Evolutionary conservation across 2,888 invertebrate genomes (phyloP).

Genomic region (Ypsolopha scabrella): DNA sequence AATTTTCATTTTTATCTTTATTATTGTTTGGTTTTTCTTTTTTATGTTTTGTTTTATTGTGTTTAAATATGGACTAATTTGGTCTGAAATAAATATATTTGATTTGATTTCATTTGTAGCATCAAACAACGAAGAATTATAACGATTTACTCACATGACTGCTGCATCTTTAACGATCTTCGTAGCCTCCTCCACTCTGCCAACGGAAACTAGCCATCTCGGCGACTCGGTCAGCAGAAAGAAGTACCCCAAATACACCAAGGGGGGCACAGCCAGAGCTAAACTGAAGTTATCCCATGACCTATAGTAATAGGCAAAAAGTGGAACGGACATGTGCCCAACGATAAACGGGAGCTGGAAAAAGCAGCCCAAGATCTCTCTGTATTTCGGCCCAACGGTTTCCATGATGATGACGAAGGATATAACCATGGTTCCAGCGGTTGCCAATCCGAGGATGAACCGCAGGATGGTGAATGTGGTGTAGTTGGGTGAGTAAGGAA

Average conservation of each 20-base stretch:
- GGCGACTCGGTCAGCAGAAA: slow-evolving; percentile 84
- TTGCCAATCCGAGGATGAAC: slow-evolving; percentile 78
- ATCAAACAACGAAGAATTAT: background rate
- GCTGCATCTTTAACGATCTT: slow-evolving; percentile 77
- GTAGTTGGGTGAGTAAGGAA: slow-evolving; percentile 75
- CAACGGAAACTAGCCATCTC: slow-evolving; percentile 82
- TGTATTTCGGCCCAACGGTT: slow-evolving; percentile 65
- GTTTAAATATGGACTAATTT: no score
- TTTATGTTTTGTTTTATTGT: no score
- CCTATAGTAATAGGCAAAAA: slow-evolving; percentile 74
- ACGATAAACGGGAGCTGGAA: slow-evolving; percentile 78
- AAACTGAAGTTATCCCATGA: slow-evolving; percentile 75
- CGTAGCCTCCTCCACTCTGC: slow-evolving; percentile 73
- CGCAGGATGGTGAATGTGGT: slow-evolving; percentile 71
- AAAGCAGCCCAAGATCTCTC: slow-evolving; percentile 68
- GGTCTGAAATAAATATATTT: no score
- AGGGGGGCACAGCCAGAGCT: slow-evolving; percentile 70
- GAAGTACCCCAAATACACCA: slow-evolving; percentile 74
- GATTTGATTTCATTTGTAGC: no score
- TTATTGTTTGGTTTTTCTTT: no score
- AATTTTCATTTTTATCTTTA: no score
- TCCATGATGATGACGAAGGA: slow-evolving; percentile 79
- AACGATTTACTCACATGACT: slow-evolving; percentile 35
- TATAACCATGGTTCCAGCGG: slow-evolving; percentile 85
- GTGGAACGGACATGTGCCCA: slow-evolving; percentile 74